phyloP scores from a whole-genome alignment of 2,797 vertebrate species.

The Xenopus petersii region DNA sequence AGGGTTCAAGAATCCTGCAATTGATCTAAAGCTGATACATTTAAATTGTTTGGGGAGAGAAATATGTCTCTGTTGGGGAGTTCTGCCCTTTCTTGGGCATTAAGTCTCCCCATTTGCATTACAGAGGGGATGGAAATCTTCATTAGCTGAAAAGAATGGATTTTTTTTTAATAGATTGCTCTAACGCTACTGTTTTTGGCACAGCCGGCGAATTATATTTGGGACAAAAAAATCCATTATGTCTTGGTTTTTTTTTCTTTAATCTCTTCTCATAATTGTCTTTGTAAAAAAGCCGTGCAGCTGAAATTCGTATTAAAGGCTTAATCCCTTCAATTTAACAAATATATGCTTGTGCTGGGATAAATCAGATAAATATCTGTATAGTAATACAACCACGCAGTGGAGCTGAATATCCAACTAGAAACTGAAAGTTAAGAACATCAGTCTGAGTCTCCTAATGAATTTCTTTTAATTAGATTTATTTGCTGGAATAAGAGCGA shows the following conservation, averaged over 20 bases:
- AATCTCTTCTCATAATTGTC: conserved; percentile 13
- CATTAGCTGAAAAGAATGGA: conserved; percentile 41
- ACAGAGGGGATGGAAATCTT: conserved; percentile 40
- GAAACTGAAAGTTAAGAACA: too few species aligned
- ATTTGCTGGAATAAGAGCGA: too few species aligned
- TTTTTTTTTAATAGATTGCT: conserved; percentile 28
- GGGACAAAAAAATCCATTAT: conserved; percentile 30
- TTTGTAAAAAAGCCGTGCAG: conserved; percentile 4
- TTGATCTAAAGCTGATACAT: conserved; percentile 48
- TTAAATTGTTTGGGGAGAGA: conserved; percentile 38
- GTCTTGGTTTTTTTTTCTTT: conserved; percentile 18
- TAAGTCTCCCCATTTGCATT: conserved; percentile 44
- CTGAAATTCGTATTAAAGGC: conserved; percentile 12
- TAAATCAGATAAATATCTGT: too few species aligned
- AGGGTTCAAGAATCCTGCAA: conserved; percentile 41
- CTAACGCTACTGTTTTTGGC: conserved; percentile 40
- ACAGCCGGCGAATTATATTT: conserved; percentile 41
- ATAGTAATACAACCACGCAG: too few species aligned
- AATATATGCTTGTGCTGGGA: neutral
- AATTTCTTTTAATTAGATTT: too few species aligned
- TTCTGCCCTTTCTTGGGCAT: conserved; percentile 19
- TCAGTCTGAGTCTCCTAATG: too few species aligned
- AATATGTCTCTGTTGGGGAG: conserved; percentile 30
- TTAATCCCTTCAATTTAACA: conserved; percentile 15
- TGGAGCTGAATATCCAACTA: too few species aligned